A percentile compares a stretch with the other conserved stretches of the same genome.
Evolutionary conservation across 1,140 invertebrate species (phyloP).

Genomic region (Halictus rubicundus): DNA sequence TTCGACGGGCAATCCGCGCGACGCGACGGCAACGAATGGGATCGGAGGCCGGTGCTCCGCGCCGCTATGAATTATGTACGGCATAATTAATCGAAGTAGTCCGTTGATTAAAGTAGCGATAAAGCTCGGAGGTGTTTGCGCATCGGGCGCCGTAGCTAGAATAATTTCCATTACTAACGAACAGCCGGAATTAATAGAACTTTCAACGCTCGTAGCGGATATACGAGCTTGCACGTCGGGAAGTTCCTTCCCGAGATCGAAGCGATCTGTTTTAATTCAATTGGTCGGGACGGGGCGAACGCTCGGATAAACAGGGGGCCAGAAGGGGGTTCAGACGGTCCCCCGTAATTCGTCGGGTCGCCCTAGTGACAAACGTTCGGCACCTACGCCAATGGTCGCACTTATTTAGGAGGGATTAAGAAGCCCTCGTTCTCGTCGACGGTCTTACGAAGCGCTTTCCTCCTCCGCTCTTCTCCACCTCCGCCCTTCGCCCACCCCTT

Average conservation of each 20-base stretch:
- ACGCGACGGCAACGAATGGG: constrained; percentile 32
- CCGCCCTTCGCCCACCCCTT: not conserved
- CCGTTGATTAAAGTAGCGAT: constrained; percentile 64
- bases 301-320: constrained; percentile 4
- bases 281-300: constrained; percentile 27
- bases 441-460: constrained; percentile 29
- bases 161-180: constrained; percentile 67
- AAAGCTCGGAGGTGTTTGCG: constrained; percentile 59
- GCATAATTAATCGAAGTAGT: constrained; percentile 65
- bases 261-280: constrained; percentile 65
- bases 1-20: constrained; percentile 38
- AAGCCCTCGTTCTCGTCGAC: constrained; percentile 51
- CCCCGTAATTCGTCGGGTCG: constrained; percentile 45
- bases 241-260: constrained; percentile 49
- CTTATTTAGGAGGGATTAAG: constrained; percentile 65
- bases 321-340: constrained; percentile 14
- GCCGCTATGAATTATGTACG: constrained; percentile 62
- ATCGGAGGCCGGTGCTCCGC: constrained; percentile 9
- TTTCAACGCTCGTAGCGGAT: constrained; percentile 39
- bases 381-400: constrained; percentile 54
- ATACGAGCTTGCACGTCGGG: constrained; percentile 22
- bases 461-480: not conserved
- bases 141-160: constrained; percentile 41
- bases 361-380: constrained; percentile 60
- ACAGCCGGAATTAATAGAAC: constrained; percentile 62